Evolutionary conservation across 1,140 invertebrate species (phyloP), one percentile per base, ranked within the genome.

Genomic region (Hyles euphorbiae): DNA sequence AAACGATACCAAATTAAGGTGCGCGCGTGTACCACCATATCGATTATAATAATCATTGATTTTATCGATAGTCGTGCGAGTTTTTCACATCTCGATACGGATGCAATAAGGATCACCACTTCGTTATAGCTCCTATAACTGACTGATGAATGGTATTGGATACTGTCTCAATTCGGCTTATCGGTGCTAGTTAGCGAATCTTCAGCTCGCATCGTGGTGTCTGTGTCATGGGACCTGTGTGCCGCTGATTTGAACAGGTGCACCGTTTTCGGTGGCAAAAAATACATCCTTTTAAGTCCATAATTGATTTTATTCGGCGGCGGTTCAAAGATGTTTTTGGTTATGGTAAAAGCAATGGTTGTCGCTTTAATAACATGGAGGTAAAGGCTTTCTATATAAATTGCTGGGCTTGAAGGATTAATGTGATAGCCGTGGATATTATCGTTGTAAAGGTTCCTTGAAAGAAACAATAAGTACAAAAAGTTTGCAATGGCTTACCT

Each of bases 151-250:
- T 83, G 74, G 82, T 72, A 52, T 59, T 72, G 66, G 72, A 59
- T 78, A 76, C 69, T 72, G 70, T 80, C 85, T 86, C 82, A 83
- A 85, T 86, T 85, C 75, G 81, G 82, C 67, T 82, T 88, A 83
- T 85, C 78, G 60, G 50, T 47, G 78, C 76, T 83, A 88, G 81
- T 84, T 87, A 83, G 81, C 65, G 75, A 72, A 76, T 74, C 76
- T 74, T 72, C 68, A 44, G 12, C 48, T 62, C 56, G 70, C 67
- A 62, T 63, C 65, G 57, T 58, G 54, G 33, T 53, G 47, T 53
- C 59, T 55, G 49, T 61, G 47, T 10, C 36, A 51, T 40, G 36
- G 8, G 36, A 40, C 5, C 36, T 40, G 36, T 8, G 4, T 8
- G 36, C 36, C 5, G 36, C 8, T 40, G 36, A 40, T 40, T 40